These are phyloP conservation scores for Hesperophylax magnus DNA, from an alignment of 1,140 invertebrate genomes.

Conservation along the genomic window DNA sequence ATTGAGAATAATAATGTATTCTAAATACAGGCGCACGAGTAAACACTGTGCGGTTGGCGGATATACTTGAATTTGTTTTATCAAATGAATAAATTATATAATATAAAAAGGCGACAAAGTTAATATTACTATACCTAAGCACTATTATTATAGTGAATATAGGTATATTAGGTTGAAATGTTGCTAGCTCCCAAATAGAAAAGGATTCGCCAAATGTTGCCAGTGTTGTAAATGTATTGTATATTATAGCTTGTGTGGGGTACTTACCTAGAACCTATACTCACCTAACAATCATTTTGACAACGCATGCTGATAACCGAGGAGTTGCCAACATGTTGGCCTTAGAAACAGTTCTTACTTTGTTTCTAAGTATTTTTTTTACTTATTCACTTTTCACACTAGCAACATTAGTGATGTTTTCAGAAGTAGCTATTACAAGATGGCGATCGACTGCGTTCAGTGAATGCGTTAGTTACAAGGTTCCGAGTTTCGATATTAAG, in stretches of 20 bases:
- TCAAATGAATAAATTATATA: conserved; percentile 35
- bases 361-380: too few species aligned
- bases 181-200: conserved; percentile 29
- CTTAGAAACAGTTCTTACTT: too few species aligned
- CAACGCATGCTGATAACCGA: conserved; percentile 27
- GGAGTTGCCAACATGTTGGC: neutral
- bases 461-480: too few species aligned
- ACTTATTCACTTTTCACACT: too few species aligned
- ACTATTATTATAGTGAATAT: too few species aligned
- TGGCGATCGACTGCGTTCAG: too few species aligned
- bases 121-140: neutral
- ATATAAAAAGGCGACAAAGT: conserved; percentile 29
- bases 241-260: neutral
- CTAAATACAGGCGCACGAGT: conserved; percentile 42
- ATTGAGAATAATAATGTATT: conserved; percentile 23
- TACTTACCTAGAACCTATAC: neutral
- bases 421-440: too few species aligned
- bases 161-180: neutral
- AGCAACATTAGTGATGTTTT: too few species aligned
- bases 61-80: conserved; percentile 37
- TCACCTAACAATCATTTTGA: conserved; percentile 34
- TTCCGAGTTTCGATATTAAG: too few species aligned
- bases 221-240: neutral
- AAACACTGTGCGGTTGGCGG: conserved; percentile 38
- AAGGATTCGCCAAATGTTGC: conserved; percentile 17